Percentiles rank a stretch among this genome's conserved stretches.
phyloP scores from a whole-genome alignment of 2,888 invertebrate species.

The Bombylius major region DNA sequence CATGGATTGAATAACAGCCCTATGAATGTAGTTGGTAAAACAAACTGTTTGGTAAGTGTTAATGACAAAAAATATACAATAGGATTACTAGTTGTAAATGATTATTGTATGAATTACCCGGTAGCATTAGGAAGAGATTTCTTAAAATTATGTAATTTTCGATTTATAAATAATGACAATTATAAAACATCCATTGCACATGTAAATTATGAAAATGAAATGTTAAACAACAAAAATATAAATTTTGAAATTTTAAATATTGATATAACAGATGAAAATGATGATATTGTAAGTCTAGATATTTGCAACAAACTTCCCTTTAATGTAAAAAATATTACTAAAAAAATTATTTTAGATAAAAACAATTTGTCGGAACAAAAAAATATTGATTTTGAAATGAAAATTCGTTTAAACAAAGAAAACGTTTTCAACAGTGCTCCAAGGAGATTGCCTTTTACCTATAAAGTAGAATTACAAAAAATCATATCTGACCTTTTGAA shows the following conservation, averaged over 20 bases:
- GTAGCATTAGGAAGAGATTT: neutral
- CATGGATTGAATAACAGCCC: neutral
- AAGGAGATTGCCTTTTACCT: neutral
- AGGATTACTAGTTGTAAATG: neutral
- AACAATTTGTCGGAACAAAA: too few species aligned
- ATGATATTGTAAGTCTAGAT: too few species aligned
- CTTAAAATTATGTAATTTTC: neutral
- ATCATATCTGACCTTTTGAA: slow-evolving; percentile 6
- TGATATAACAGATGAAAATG: too few species aligned
- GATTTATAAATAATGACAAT: too few species aligned
- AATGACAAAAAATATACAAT: neutral
- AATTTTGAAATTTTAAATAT: too few species aligned
- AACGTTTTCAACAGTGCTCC: neutral
- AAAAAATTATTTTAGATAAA: too few species aligned
- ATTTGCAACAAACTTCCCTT: too few species aligned
- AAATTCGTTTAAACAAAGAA: slow-evolving; percentile 7
- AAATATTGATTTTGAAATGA: neutral
- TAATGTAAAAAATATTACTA: too few species aligned
- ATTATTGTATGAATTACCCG: neutral
- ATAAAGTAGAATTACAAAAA: neutral
- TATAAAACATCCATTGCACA: too few species aligned
- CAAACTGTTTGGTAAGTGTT: neutral
- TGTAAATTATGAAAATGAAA: too few species aligned
- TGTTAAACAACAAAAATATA: too few species aligned
- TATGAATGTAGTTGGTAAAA: neutral